Evolutionary conservation across 2,888 invertebrate species (phyloP), one percentile per base, ranked within the genome.

Genomic region (Melanophora roralis): DNA sequence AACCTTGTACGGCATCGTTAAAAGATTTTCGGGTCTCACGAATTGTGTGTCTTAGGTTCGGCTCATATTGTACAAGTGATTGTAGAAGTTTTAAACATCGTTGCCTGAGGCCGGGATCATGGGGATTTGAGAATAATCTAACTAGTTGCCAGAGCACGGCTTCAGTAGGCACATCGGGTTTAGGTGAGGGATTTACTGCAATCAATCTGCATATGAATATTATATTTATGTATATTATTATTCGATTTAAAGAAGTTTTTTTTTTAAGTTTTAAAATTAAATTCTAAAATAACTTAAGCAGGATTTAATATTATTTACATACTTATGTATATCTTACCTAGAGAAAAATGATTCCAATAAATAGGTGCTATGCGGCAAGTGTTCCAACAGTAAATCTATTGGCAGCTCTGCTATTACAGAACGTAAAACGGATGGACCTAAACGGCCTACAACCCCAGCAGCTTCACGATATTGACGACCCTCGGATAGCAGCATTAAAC

Each of bases 391-490:
- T 83, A 96, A 91, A 88, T 97, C 97, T 64, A 97, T 92, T 0
- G 97, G 97, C 82, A 97, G 91, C 82, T 97, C 97, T 1, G 93
- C 90, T 0, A 94, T 93, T 1, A 94, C 93, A 1, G 94, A 93
- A 81, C 94, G 94, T 83, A 97, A 91, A 2, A 96, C 96, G 1
- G 94, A 94, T 45, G 94, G 93, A 4, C 95, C 96, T 16, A 97
- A 91, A 49, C 96, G 92, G 51, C 94, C 93, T 81, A 98, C 92
- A 74, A 97, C 94, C 49, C 94, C 94, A 0, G 97, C 96, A 6
- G 97, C 97, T 87, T 97, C 97, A n/a, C 96, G 91, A 88, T 95
- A 97, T 90, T 97, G 97, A 32, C 95, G 91, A 8, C 96, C 96
- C 88, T 97, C 97, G 84, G 96, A 95, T 83, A 97, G 91, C 67